Base-by-base conservation (phyloP, 2,797 vertebrate species). In the Etheostoma perlongum region DNA sequence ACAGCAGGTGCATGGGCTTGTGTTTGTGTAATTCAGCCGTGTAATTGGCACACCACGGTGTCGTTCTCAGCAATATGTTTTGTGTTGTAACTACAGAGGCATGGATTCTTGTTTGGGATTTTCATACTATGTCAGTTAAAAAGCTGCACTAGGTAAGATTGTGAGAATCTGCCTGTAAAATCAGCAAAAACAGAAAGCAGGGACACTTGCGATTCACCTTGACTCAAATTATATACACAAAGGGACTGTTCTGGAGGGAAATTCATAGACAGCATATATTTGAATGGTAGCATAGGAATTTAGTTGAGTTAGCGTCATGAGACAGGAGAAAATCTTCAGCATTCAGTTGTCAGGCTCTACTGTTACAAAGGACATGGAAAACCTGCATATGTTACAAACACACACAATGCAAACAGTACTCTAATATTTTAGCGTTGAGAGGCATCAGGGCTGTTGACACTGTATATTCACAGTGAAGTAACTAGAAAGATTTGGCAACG, bases 11-110 rank as follows among this genome's bases (percentile, higher is more conserved):
- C 63, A 25, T 3, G 19, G 16, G 62, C 72, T 74, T 40, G 49
- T 85, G 82, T 84, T 87, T 86, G 81, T 83, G 73, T 75, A 64
- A 79, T 89, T 88, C 83, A 84, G 86, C 58, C 21, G 65, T 86
- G 72, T 88, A 88, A 90, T 86, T 91, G 83, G 85, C 68, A 15
- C 67, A 15, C 72, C 0, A 63, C 79, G 49, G 79, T 19, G 64
- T 81, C 77, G 65, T 74, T 60, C 78, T 58, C 73, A 61, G 79
- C 76, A 80, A 82, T 84, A 85, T 88, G 82, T 67, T 87, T 67
- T 79, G 67, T 30, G 65, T 66, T 60, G 49, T 61, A 77, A 82
- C 63, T 59, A 74, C 73, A 16, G 16, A 63, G 74, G 33, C 61
- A 40, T 40, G 36, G 36, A 40, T 11, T 40, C 36, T 40, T 40